Base-by-base conservation (phyloP, 1,140 invertebrate genomes). In the Nymphalis io region DNA sequence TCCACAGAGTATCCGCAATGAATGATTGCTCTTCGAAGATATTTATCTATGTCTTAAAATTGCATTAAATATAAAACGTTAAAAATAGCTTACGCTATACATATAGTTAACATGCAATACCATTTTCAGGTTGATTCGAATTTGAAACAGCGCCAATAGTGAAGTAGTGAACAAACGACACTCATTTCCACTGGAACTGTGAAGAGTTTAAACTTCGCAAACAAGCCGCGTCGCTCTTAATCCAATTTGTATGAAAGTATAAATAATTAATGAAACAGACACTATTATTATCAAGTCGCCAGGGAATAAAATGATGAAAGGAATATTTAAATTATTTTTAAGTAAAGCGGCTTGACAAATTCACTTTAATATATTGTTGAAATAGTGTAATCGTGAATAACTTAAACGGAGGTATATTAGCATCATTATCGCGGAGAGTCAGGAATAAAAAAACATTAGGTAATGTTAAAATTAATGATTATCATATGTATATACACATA, bases 1-100 rank as follows among this genome's bases (percentile, higher is more conserved):
- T 81, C 69, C 79, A 85, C 42, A 74, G 78, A 68, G 73, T 74
- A 63, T 65, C 42, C 21, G 20, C 64, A 40, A 66, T 59, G 55
- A 70, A 65, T 65, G 68, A 65, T 70, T 65, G 44, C 62, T 58
- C 40, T 69, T 21, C 6, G 8, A n/a, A 55, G 51, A 55, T 20
- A 51, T 55, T 55, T 55, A 55, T 55, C 21, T 55, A 55, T 55
- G 12, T 15, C 21, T 55, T 55, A 23, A 11, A 27, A 55, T 55
- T 13, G 13, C 5, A 27, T 15, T 55, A 27, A 23, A 55, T 23
- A 55, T 51, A 10, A 20, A 20, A 21, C 15, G 11, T 55, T 55
- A 15, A 55, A 27, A 55, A 51, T 4, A 20, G 16, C 42, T 62
- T 33, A 23, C 15, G 44, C 39, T 44, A 27, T 12, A n/a, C n/a